Evolutionary conservation across 1,140 invertebrate species (phyloP), one percentile per base, ranked within the genome.

Genomic region (Eumeta japonica): DNA sequence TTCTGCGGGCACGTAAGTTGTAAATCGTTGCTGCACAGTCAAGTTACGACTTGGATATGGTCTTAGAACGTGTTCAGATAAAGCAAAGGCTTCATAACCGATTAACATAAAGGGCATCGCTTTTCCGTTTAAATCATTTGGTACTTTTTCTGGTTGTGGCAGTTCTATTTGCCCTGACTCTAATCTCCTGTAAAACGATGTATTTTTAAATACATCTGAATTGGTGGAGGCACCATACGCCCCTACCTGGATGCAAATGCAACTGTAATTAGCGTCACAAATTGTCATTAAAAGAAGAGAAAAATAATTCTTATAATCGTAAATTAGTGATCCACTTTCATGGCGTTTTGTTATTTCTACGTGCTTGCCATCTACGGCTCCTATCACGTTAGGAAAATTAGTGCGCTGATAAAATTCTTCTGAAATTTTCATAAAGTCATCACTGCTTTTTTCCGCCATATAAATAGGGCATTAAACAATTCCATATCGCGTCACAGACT

Each of bases 191-290:
- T 29, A 11, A 29, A 29, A 29, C 14, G 28, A 29, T 29, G 28
- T 5, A 29, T 5, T 13, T 29, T 13, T 5, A 9, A 4, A 29
- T n/a, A n/a, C 4, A 15, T 17, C 20, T 10, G 33, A 35, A 19
- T 35, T 19, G 13, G 16, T 19, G 10, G 16, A 10, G 2, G 5
- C 17, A 3, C 65, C 71, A 34, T 53, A 52, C 18, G 52, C 46
- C 9, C 67, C 71, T 34, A 76, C 52, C 43, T 76, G 66, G n/a
- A 75, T 37, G 27, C 41, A 47, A 15, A 48, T 41, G 34, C 71
- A 68, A 28, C 45, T 48, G 35, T 57, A 72, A 28, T 67, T 36
- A 3, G 64, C 55, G 53, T 75, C 63, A 10, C 49, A 53, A 10
- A 62, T 33, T 7, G 65, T 67, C 19, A 72, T 34, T 3, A 77